Evolutionary conservation across 2,888 invertebrate genomes (phyloP).

Genomic region (Terebella lapidaria): DNA sequence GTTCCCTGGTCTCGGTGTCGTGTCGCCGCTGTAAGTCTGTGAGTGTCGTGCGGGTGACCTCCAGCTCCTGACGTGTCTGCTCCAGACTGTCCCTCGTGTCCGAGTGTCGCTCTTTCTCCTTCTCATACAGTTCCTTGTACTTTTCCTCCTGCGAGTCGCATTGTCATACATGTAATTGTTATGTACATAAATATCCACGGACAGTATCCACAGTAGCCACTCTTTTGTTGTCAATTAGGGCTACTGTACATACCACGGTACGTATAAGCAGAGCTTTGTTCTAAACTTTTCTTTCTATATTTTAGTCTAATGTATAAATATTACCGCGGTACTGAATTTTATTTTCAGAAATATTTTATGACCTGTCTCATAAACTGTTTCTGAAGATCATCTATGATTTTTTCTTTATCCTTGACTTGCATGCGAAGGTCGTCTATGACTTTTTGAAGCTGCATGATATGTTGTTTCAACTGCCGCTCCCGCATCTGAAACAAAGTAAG

Average conservation of each 20-base stretch:
- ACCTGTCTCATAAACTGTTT: background rate
- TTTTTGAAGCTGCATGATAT: background rate
- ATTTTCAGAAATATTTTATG: background rate
- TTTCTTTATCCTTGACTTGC: background rate
- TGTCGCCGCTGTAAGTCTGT: background rate
- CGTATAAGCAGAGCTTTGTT: too few species aligned
- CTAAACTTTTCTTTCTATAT: too few species aligned
- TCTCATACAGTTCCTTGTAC: slow-evolving; percentile 4
- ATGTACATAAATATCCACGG: background rate
- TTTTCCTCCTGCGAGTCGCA: background rate
- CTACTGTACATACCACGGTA: background rate
- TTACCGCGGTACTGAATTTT: too few species aligned
- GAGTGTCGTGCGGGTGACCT: background rate
- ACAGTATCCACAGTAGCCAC: background rate
- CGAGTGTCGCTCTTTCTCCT: background rate
- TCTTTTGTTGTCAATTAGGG: background rate
- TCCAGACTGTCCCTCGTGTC: background rate
- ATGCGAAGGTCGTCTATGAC: background rate
- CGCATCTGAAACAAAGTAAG: background rate
- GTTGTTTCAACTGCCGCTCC: background rate
- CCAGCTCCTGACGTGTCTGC: background rate
- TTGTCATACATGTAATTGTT: background rate
- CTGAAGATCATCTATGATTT: background rate
- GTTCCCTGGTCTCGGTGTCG: background rate
- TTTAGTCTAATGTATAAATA: too few species aligned